Conservation (phyloP, 2,888 invertebrate genomes). For the Diloba caeruleocephala region DNA sequence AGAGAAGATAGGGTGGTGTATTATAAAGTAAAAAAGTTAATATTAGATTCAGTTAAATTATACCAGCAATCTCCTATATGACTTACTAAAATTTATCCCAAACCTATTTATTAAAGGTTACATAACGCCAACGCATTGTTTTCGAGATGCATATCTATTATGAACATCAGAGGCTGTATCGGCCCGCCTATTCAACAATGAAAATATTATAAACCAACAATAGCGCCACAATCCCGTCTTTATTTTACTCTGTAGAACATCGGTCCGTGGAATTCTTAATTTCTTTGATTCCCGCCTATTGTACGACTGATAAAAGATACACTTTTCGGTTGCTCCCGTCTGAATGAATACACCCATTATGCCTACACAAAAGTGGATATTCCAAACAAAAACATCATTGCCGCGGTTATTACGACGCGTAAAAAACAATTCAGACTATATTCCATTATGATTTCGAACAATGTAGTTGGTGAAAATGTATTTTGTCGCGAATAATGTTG, state of each 20-base stretch:
- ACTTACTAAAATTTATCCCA: constrained; percentile 4
- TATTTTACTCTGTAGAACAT: constrained; percentile 82
- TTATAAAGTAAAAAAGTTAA: too few species aligned
- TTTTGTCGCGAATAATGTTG: constrained; percentile 71
- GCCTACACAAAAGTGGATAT: constrained; percentile 84
- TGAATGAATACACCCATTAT: constrained; percentile 88
- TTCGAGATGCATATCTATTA: constrained; percentile 42
- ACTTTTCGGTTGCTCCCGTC: constrained; percentile 82
- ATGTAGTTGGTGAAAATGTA: constrained; percentile 72
- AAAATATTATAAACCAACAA: constrained; percentile 65
- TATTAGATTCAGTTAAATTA: too few species aligned
- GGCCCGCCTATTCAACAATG: constrained; percentile 56
- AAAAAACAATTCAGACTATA: constrained; percentile 80
- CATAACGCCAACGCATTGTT: constrained; percentile 34
- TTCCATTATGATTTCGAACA: constrained; percentile 78
- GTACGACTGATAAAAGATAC: constrained; percentile 86
- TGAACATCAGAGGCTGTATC: constrained; percentile 50
- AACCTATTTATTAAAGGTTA: constrained; percentile 34
- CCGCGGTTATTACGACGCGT: constrained; percentile 73
- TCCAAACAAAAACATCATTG: constrained; percentile 84
- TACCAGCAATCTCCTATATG: not conserved
- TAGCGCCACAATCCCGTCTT: constrained; percentile 63
- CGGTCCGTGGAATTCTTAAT: constrained; percentile 80
- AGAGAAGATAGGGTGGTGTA: too few species aligned
- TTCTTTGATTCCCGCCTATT: constrained; percentile 87